Evolutionary conservation across 1,140 invertebrate species (phyloP).

Genomic region (Zaprionus tsacasi): DNA sequence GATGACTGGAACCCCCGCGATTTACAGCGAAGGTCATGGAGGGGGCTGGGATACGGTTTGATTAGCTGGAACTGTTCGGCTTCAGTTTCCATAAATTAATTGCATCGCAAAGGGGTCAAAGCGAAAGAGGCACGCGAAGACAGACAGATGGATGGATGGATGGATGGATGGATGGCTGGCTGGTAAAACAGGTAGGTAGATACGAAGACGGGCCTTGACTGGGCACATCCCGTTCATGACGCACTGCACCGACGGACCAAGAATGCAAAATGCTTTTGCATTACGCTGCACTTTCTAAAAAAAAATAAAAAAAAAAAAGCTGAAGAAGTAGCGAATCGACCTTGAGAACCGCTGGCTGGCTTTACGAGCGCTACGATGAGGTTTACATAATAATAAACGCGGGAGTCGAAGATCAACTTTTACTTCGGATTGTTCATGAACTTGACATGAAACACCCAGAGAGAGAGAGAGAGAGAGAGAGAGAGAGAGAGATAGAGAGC

Average conservation of each 20-base stretch:
- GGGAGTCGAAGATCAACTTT: constrained; percentile 67
- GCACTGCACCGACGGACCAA: constrained; percentile 6
- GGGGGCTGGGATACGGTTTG: constrained; percentile 5
- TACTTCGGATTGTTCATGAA: constrained; percentile 65
- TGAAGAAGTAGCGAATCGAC: constrained; percentile 29
- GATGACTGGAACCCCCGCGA: constrained; percentile 21
- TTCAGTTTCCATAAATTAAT: constrained; percentile 15
- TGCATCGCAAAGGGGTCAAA: constrained; percentile 21
- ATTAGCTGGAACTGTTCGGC: constrained; percentile 13
- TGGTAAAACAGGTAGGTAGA: neutral
- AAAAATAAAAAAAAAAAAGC: constrained; percentile 34
- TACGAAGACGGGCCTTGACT: constrained; percentile 1
- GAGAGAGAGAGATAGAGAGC: too few relatives aligned
- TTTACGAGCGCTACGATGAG: constrained; percentile 41
- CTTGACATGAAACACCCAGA: constrained; percentile 39
- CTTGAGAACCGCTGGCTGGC: constrained; percentile 55
- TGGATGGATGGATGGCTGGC: neutral
- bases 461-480: too few relatives aligned
- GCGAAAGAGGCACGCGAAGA: neutral
- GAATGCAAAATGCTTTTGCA: constrained; percentile 36
- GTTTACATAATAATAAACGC: constrained; percentile 71
- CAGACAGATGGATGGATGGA: neutral
- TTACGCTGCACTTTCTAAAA: constrained; percentile 71
- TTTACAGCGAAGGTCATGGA: constrained; percentile 41
- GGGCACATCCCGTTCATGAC: constrained; percentile 11